phyloP scores from a whole-genome alignment of 2,113 vertebrate genomes.

The Neolamprologus falcicula region DNA sequence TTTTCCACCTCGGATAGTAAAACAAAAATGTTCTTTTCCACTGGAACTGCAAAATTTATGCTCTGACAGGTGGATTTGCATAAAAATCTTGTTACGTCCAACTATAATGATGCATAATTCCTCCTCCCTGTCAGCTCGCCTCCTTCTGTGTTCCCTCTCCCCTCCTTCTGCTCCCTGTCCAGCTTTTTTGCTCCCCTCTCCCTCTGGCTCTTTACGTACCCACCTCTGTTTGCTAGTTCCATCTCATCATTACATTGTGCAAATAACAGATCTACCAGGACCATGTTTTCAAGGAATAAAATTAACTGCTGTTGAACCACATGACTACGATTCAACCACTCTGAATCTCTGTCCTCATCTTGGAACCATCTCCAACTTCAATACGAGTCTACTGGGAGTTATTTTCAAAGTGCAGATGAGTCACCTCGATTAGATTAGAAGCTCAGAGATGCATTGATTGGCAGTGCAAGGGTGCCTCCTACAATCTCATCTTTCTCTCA shows the following conservation, averaged over 20 bases:
- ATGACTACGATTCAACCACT: neutral
- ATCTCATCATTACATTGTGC: neutral
- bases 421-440: neutral
- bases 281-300: neutral
- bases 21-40: neutral
- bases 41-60: neutral
- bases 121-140: neutral
- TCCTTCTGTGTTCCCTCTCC: neutral
- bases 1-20: neutral
- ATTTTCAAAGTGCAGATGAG: neutral
- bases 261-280: neutral
- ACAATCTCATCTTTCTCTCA: neutral
- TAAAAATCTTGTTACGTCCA: neutral
- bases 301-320: neutral
- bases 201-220: neutral
- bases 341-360: neutral
- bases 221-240: neutral
- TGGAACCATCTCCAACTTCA: neutral
- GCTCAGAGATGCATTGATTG: neutral
- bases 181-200: neutral
- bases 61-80: conserved; percentile 2
- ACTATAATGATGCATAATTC: conserved; percentile 18
- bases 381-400: neutral
- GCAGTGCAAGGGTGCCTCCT: neutral
- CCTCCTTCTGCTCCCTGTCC: neutral